Evolutionary conservation across 2,888 invertebrate genomes (phyloP).

Genomic region (Hybos culiciformis): DNA sequence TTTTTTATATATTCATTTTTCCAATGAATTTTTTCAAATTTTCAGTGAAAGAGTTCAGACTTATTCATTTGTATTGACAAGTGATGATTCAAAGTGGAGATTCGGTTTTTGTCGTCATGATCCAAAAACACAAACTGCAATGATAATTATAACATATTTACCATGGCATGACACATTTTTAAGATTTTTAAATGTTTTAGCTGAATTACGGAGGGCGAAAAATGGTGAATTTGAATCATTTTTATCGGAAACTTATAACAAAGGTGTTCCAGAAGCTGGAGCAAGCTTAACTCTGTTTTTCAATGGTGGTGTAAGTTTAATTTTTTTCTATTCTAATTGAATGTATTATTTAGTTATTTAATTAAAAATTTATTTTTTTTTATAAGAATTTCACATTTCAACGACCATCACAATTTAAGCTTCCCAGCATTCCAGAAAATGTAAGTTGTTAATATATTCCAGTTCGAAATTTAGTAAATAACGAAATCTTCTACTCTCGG

Average conservation of each 20-base stretch:
- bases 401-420: slow-evolving; percentile 63
- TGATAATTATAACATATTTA: slow-evolving; percentile 74
- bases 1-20: background rate
- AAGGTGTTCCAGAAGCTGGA: slow-evolving; percentile 55
- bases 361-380: slow-evolving; percentile 35
- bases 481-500: too few relatives aligned
- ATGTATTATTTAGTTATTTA: slow-evolving; percentile 12
- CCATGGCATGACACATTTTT: slow-evolving; percentile 96
- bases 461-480: too few relatives aligned
- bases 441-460: slow-evolving; percentile 43
- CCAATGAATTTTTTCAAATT: slow-evolving; percentile 11
- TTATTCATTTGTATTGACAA: slow-evolving; percentile 94
- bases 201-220: slow-evolving; percentile 27
- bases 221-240: slow-evolving; percentile 35
- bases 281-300: slow-evolving; percentile 47
- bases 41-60: slow-evolving; percentile 71
- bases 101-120: slow-evolving; percentile 96
- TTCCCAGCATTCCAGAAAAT: slow-evolving; percentile 93
- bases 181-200: slow-evolving; percentile 27
- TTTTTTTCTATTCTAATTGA: background rate
- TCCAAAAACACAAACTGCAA: slow-evolving; percentile 72
- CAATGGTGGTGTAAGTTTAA: slow-evolving; percentile 45
- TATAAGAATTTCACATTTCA: slow-evolving; percentile 64
- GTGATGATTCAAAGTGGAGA: slow-evolving; percentile 87
- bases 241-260: slow-evolving; percentile 51